Percentiles rank a stretch among this genome's conserved stretches.
These are phyloP conservation scores for Oncorhynchus tshawytscha DNA, from an alignment of 2,113 vertebrate genomes.

Conservation along the genomic window DNA sequence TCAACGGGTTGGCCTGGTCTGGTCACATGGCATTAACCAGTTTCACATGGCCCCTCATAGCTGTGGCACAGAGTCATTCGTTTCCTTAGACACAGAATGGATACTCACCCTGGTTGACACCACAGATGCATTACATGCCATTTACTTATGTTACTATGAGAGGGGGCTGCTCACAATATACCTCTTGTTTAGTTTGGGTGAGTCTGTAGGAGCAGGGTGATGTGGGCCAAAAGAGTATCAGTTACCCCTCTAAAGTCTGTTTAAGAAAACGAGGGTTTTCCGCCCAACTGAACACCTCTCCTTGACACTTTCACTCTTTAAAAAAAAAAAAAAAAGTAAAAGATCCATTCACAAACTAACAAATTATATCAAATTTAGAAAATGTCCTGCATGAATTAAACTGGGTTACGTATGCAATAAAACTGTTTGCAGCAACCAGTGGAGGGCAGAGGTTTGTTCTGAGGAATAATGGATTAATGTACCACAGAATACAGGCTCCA, in stretches of 20 bases:
- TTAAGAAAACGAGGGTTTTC: too few species aligned
- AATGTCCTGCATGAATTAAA: too few species aligned
- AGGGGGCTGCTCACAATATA: background rate
- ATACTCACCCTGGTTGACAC: background rate
- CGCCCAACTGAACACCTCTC: too few species aligned
- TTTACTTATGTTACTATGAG: background rate
- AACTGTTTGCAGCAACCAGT: background rate
- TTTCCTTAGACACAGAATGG: constrained; percentile 46
- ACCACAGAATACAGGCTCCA: background rate
- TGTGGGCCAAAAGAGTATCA: background rate
- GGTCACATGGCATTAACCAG: constrained; percentile 67
- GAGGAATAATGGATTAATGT: background rate
- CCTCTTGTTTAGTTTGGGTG: background rate
- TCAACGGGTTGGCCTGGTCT: constrained; percentile 23
- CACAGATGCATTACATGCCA: background rate
- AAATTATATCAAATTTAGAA: too few species aligned
- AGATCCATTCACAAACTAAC: too few species aligned
- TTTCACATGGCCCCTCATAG: constrained; percentile 56
- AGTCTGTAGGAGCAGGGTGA: background rate
- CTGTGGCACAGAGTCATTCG: constrained; percentile 53
- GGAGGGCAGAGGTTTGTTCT: background rate
- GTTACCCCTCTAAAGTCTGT: too few species aligned
- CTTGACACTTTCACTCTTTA: too few species aligned
- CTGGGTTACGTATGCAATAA: background rate
- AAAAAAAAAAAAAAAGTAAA: too few species aligned